These are phyloP conservation scores for Psilopsiagon aurifrons DNA, from an alignment of 2,113 vertebrate genomes.

Conservation along the genomic window DNA sequence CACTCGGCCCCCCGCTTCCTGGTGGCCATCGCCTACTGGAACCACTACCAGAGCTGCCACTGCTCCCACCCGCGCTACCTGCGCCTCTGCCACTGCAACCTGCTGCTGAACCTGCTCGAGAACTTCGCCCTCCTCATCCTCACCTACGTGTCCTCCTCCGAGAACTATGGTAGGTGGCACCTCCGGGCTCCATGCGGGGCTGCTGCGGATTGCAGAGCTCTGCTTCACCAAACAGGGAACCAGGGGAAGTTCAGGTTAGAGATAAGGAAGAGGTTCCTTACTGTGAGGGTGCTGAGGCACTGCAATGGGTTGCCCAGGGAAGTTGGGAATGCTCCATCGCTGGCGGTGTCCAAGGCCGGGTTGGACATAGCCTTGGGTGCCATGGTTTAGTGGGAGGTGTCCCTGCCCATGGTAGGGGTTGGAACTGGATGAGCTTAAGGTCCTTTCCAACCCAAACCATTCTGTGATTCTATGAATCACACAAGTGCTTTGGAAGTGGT, in stretches of 20 bases:
- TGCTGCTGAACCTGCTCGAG: constrained; percentile 81
- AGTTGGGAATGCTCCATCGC: no score
- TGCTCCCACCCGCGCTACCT: constrained; percentile 69
- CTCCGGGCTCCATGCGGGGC: neutral
- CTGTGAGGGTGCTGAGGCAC: no score
- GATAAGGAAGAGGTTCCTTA: no score
- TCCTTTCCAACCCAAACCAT: neutral
- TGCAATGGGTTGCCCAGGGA: no score
- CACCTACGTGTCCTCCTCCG: constrained; percentile 90
- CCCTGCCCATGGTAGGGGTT: neutral
- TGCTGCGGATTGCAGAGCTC: neutral
- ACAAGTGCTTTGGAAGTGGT: fast-evolving
- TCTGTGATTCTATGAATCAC: neutral
- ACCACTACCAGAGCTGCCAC: constrained; percentile 82
- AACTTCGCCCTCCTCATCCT: constrained; percentile 88
- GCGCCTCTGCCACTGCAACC: constrained; percentile 75
- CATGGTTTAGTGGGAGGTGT: neutral
- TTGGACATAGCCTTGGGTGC: no score
- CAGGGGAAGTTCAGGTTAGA: no score
- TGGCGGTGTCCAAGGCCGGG: no score
- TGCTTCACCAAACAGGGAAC: no score
- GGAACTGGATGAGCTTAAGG: neutral
- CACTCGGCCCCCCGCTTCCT: constrained; percentile 90
- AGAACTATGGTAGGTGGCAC: constrained; percentile 84
- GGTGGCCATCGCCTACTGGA: constrained; percentile 84